These are phyloP conservation scores for Heterodera carotae DNA, from an alignment of 1,140 invertebrate species.

Conservation along the genomic window DNA sequence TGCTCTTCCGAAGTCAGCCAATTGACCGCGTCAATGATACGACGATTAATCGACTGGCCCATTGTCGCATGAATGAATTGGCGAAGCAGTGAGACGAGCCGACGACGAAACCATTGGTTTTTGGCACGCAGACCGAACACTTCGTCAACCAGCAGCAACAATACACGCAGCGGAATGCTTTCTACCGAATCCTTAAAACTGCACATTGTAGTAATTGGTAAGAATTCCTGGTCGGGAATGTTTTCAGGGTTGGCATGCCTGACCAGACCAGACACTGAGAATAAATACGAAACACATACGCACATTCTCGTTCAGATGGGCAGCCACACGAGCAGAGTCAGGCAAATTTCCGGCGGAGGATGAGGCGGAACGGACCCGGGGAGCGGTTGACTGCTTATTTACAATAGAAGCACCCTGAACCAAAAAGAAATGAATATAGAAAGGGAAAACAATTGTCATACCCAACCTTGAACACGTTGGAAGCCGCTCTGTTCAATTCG, in stretches of 20 bases:
- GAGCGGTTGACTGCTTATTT: slow-evolving; percentile 13
- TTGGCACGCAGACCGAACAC: slow-evolving; percentile 84
- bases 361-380: slow-evolving; percentile 11
- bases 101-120: slow-evolving; percentile 82
- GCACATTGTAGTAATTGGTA: no score
- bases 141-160: slow-evolving; percentile 84
- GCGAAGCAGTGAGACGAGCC: slow-evolving; percentile 78
- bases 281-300: not conserved
- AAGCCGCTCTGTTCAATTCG: slow-evolving; percentile 61
- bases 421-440: not conserved
- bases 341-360: slow-evolving; percentile 24
- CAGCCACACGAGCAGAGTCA: slow-evolving; percentile 55
- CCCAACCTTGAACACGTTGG: slow-evolving; percentile 44
- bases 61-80: slow-evolving; percentile 80
- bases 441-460: not conserved
- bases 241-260: no score
- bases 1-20: slow-evolving; percentile 83
- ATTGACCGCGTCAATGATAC: slow-evolving; percentile 88
- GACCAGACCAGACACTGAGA: not conserved
- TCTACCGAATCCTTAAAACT: slow-evolving; percentile 66
- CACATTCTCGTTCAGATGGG: slow-evolving; percentile 49
- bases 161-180: slow-evolving; percentile 83
- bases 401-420: slow-evolving; percentile 19
- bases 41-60: slow-evolving; percentile 82
- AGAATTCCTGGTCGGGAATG: no score